These are phyloP conservation scores for Aphelenchoides besseyi DNA, from an alignment of 1,140 invertebrate species.

Conservation along the genomic window DNA sequence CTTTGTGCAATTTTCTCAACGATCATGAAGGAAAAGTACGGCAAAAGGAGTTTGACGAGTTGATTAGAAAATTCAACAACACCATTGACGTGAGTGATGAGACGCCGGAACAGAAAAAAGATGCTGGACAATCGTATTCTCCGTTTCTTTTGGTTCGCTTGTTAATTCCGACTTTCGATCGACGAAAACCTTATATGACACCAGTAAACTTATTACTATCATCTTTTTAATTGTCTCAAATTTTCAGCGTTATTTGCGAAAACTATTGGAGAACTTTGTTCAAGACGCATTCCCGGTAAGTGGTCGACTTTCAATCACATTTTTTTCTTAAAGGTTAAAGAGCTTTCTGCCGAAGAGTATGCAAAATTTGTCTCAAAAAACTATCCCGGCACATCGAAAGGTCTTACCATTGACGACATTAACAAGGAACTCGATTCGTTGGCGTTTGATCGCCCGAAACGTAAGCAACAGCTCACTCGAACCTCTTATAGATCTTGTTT, in stretches of 20 bases:
- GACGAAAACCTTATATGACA: neutral
- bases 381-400: neutral
- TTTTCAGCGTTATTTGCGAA: neutral
- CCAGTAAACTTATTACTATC: constrained; percentile 1
- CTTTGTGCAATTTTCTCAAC: constrained; percentile 8
- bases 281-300: neutral
- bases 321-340: neutral
- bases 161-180: constrained; percentile 5
- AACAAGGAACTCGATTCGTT: constrained; percentile 30
- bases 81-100: neutral
- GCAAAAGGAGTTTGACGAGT: constrained; percentile 6
- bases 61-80: neutral
- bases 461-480: neutral
- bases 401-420: constrained; percentile 23
- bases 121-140: neutral
- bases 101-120: neutral
- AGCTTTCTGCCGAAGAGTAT: neutral
- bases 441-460: constrained; percentile 2
- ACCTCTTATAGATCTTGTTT: neutral
- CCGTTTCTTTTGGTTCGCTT: constrained; percentile 10
- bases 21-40: constrained; percentile 1
- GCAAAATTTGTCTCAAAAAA: neutral
- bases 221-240: too few relatives aligned
- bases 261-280: neutral
- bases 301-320: neutral